A percentile compares a stretch with the other conserved stretches of the same genome.
phyloP scores from a whole-genome alignment of 2,113 vertebrate genomes.

The Pithys albifrons region DNA sequence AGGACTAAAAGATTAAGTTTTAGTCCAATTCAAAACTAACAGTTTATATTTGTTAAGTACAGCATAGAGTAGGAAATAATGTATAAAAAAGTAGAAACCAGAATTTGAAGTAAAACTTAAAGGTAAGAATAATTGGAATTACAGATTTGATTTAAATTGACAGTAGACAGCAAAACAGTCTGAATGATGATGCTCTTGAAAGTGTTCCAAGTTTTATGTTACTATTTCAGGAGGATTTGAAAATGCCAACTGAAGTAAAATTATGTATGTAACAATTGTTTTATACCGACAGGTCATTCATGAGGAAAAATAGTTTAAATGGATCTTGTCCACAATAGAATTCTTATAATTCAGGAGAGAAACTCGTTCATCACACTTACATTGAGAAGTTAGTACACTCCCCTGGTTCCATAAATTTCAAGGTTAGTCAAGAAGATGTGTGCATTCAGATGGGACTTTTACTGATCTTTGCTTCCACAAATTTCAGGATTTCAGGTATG shows the following conservation, averaged over 20 bases:
- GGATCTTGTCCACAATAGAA: not conserved
- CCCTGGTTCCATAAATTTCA: not conserved
- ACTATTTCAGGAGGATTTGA: not conserved
- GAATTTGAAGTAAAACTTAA: not conserved
- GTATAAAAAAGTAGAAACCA: not conserved
- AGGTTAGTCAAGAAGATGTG: not conserved
- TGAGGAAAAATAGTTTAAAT: slow-evolving; percentile 39
- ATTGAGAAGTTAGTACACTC: not conserved
- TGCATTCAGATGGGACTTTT: not conserved
- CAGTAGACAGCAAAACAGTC: not conserved
- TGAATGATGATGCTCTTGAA: not conserved
- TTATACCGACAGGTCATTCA: not conserved
- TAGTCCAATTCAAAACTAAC: not conserved
- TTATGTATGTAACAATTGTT: not conserved
- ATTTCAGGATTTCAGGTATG: not conserved
- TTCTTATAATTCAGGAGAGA: not conserved
- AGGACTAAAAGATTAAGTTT: not conserved
- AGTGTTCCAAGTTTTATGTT: not conserved
- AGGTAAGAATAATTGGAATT: not conserved
- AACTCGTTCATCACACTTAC: not conserved
- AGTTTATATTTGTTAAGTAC: not conserved
- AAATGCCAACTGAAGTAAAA: slow-evolving; percentile 13
- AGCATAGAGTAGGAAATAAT: not conserved
- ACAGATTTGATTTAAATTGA: slow-evolving; percentile 6
- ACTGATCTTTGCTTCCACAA: not conserved